phyloP scores from a whole-genome alignment of 2,888 invertebrate species.

The Acleris cristana region DNA sequence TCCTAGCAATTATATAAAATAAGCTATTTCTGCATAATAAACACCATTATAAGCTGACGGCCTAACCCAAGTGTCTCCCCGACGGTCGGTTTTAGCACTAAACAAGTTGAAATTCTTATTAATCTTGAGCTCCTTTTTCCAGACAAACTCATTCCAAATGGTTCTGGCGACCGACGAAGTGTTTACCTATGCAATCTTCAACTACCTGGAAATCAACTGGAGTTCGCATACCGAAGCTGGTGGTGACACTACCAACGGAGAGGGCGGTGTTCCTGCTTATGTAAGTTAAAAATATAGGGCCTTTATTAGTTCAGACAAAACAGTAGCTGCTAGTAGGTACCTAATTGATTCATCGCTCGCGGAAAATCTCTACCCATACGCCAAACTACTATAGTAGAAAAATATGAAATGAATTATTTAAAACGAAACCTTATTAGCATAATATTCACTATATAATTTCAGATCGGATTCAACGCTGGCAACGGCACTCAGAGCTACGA shows the following conservation, averaged over 20 bases:
- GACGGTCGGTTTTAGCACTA: too few relatives aligned
- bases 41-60: too few relatives aligned
- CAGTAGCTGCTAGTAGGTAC: too few relatives aligned
- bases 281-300: slow-evolving; percentile 82
- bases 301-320: neutral
- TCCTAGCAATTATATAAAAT: too few relatives aligned
- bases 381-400: too few relatives aligned
- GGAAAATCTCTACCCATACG: too few relatives aligned
- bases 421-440: too few relatives aligned
- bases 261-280: slow-evolving; percentile 93
- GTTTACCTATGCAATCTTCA: slow-evolving; percentile 97
- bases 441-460: slow-evolving; percentile 16
- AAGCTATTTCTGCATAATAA: too few relatives aligned
- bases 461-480: slow-evolving; percentile 98
- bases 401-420: too few relatives aligned
- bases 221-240: slow-evolving; percentile 95
- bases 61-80: too few relatives aligned
- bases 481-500: slow-evolving; percentile 95
- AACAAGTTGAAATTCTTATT: too few relatives aligned
- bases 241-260: slow-evolving; percentile 93
- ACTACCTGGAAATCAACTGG: slow-evolving; percentile 96
- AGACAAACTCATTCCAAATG: slow-evolving; percentile 98
- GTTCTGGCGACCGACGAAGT: slow-evolving; percentile 96
- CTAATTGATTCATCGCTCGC: too few relatives aligned
- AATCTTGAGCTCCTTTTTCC: slow-evolving; percentile 47